A percentile compares a stretch with the other conserved stretches of the same genome.
Evolutionary conservation across 2,888 invertebrate genomes (phyloP).

Genomic region (Agonum fuliginosum): DNA sequence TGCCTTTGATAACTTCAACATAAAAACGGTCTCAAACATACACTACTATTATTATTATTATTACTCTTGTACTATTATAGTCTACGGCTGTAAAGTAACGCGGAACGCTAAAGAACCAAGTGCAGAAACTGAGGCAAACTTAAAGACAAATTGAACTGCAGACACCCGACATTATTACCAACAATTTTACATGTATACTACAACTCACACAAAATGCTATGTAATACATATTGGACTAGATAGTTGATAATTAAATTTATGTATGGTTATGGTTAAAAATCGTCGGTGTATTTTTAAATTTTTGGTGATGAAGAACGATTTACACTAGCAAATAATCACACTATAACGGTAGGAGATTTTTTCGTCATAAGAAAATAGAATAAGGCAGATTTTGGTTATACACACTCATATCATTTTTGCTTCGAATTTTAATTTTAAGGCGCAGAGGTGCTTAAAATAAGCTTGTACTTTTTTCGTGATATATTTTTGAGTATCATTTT

Average conservation of each 20-base stretch:
- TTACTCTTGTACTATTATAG: slow-evolving; percentile 51
- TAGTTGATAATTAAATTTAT: slow-evolving; percentile 72
- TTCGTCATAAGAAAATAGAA: slow-evolving; percentile 79
- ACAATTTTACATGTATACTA: slow-evolving; percentile 77
- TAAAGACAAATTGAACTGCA: slow-evolving; percentile 65
- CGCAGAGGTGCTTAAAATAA: slow-evolving; percentile 84
- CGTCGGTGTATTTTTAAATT: slow-evolving; percentile 69
- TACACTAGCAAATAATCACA: slow-evolving; percentile 74
- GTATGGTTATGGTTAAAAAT: slow-evolving; percentile 72
- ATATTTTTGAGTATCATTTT: slow-evolving; percentile 72
- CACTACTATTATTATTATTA: too few relatives aligned
- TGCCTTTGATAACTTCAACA: slow-evolving; percentile 54
- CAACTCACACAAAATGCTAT: slow-evolving; percentile 76
- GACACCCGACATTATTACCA: slow-evolving; percentile 72
- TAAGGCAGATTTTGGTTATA: slow-evolving; percentile 82
- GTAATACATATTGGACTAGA: slow-evolving; percentile 75
- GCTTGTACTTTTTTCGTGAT: slow-evolving; percentile 83
- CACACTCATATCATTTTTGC: slow-evolving; percentile 75
- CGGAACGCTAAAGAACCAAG: slow-evolving; percentile 66
- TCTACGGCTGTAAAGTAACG: slow-evolving; percentile 52
- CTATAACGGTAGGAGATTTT: slow-evolving; percentile 75
- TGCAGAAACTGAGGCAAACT: slow-evolving; percentile 65
- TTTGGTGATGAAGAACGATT: slow-evolving; percentile 71
- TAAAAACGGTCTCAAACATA: slow-evolving; percentile 32
- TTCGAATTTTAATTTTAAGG: slow-evolving; percentile 80